A percentile compares a stretch with the other conserved stretches of the same genome.
Conservation (phyloP, 2,888 invertebrate genomes). For the Disparrhopalites patrizii region DNA sequence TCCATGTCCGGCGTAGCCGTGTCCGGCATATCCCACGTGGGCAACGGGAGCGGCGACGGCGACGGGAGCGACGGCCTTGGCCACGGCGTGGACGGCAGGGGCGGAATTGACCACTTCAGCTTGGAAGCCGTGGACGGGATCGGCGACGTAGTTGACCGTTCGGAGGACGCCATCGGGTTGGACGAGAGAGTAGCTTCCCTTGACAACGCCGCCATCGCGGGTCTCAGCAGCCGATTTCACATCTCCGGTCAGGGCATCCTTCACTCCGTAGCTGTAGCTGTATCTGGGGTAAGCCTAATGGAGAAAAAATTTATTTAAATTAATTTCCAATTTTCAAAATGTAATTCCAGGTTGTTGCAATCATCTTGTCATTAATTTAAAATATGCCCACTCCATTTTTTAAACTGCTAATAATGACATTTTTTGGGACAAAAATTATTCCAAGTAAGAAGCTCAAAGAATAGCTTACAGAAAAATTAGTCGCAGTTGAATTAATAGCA, state of each 20-base stretch:
- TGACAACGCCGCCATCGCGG: constrained; percentile 51
- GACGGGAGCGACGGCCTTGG: constrained; percentile 18
- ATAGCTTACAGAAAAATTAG: too few species aligned
- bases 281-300: constrained; percentile 63
- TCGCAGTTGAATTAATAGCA: too few species aligned
- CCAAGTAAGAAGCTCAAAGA: too few species aligned
- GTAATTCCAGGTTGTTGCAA: too few species aligned
- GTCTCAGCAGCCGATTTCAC: constrained; percentile 49
- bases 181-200: constrained; percentile 50
- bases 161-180: constrained; percentile 50
- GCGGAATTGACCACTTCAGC: constrained; percentile 38
- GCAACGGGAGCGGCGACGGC: constrained; percentile 14
- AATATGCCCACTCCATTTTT: too few species aligned
- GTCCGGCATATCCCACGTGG: too few species aligned
- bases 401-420: too few species aligned
- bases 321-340: neutral
- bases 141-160: constrained; percentile 52
- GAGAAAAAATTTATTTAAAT: neutral
- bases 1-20: constrained; percentile 12
- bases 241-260: constrained; percentile 68
- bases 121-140: constrained; percentile 51
- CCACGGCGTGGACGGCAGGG: constrained; percentile 28
- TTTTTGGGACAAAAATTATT: too few species aligned
- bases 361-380: too few species aligned
- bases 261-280: constrained; percentile 70